Conservation (phyloP, 2,888 invertebrate genomes). For the Dusona sp. region DNA sequence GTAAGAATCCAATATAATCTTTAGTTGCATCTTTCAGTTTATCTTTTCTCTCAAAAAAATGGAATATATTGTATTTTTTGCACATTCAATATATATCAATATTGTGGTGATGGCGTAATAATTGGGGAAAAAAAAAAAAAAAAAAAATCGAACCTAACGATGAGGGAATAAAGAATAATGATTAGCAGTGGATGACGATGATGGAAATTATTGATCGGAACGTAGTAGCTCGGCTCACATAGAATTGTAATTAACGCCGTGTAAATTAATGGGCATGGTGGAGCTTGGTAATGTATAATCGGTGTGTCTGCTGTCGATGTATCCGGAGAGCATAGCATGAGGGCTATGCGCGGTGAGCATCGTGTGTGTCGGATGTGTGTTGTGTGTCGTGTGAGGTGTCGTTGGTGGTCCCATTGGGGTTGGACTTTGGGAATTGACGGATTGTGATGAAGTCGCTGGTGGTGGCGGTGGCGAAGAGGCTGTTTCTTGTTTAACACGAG, state of each 20-base stretch:
- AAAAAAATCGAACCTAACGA: not conserved
- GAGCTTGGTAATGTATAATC: conserved; percentile 88
- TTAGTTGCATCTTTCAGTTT: not conserved
- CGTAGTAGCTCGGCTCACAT: conserved; percentile 86
- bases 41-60: not conserved
- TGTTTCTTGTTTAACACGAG: conserved; percentile 89
- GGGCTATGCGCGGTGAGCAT: conserved; percentile 89
- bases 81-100: not conserved
- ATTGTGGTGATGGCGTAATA: not conserved
- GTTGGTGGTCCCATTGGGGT: conserved; percentile 79
- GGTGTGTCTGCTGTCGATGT: conserved; percentile 90
- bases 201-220: conserved; percentile 38
- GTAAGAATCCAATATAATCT: not conserved
- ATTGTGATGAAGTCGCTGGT: conserved; percentile 85
- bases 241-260: conserved; percentile 91
- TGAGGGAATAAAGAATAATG: conserved; percentile 9
- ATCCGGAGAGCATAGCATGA: conserved; percentile 88
- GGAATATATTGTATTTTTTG: not conserved
- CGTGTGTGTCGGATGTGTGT: conserved; percentile 82
- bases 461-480: conserved; percentile 88
- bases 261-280: conserved; percentile 89
- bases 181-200: not conserved
- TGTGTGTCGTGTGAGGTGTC: conserved; percentile 78
- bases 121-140: not conserved
- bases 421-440: conserved; percentile 85